phyloP scores from a whole-genome alignment of 2,888 invertebrate species.

The Acrobasis repandana region DNA sequence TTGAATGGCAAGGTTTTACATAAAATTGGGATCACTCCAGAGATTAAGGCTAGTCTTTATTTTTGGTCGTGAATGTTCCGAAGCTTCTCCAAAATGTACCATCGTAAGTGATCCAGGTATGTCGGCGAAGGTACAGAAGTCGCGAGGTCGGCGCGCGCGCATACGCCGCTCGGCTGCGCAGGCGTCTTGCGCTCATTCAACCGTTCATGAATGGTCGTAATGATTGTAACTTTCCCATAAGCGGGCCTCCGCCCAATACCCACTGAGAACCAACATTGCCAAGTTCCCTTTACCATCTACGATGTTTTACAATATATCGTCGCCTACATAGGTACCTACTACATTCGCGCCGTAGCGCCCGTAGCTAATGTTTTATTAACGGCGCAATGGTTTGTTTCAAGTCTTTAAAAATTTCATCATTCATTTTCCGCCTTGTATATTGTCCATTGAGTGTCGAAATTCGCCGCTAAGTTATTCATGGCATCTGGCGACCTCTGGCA shows the following conservation, averaged over 20 bases:
- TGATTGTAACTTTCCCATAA: constrained; percentile 76
- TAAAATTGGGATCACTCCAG: constrained; percentile 31
- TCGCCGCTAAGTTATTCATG: constrained; percentile 64
- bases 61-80: background rate
- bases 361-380: constrained; percentile 24
- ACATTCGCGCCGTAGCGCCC: too few relatives aligned
- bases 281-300: constrained; percentile 41
- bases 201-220: constrained; percentile 78
- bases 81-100: background rate
- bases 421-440: constrained; percentile 26
- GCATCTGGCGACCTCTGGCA: constrained; percentile 44
- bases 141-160: constrained; percentile 57
- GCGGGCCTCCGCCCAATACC: constrained; percentile 64
- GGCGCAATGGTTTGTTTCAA: background rate
- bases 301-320: constrained; percentile 6
- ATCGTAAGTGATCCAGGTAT: constrained; percentile 35
- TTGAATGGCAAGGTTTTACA: constrained; percentile 30
- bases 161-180: constrained; percentile 54
- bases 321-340: background rate
- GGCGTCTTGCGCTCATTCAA: constrained; percentile 75
- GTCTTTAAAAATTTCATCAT: constrained; percentile 11
- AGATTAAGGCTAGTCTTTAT: constrained; percentile 10
- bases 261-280: constrained; percentile 47
- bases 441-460: constrained; percentile 56
- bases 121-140: constrained; percentile 56